A percentile compares a stretch with the other conserved stretches of the same genome.
phyloP scores from a whole-genome alignment of 2,888 invertebrate species.

The Conops quadrifasciatus region DNA sequence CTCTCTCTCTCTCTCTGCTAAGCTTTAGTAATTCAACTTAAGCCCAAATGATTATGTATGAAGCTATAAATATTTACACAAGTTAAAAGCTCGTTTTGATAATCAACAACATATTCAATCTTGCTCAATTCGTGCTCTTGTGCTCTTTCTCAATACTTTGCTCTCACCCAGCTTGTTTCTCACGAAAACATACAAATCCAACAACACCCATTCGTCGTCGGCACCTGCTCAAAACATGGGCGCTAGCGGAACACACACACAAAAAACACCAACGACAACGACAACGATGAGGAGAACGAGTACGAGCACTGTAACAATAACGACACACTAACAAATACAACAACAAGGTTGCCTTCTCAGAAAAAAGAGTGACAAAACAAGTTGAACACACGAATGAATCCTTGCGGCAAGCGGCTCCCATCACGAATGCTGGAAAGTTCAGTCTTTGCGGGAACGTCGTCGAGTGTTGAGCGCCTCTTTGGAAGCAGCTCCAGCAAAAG shows the following conservation, averaged over 20 bases:
- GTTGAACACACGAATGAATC: constrained; percentile 36
- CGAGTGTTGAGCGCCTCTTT: constrained; percentile 63
- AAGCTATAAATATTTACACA: background rate
- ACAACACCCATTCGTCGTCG: background rate
- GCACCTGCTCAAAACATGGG: constrained; percentile 11
- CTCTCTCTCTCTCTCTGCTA: background rate
- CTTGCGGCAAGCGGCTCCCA: constrained; percentile 34
- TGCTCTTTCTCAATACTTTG: background rate
- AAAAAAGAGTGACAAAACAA: constrained; percentile 18
- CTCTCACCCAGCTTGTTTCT: too few species aligned
- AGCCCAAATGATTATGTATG: constrained; percentile 4
- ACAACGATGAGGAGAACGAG: constrained; percentile 15
- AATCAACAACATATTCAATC: background rate
- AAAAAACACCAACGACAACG: constrained; percentile 12
- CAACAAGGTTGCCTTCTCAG: constrained; percentile 12
- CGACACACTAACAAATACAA: constrained; percentile 11
- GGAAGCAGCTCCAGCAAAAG: constrained; percentile 41
- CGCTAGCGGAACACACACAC: constrained; percentile 17
- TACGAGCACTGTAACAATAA: constrained; percentile 16
- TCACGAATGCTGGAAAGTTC: constrained; percentile 59
- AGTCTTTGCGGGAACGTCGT: constrained; percentile 66
- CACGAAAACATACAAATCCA: too few species aligned
- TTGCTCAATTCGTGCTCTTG: constrained; percentile 10
- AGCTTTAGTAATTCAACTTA: constrained; percentile 1
- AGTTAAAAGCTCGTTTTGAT: background rate